Percentiles rank a stretch among this genome's conserved stretches.
These are phyloP conservation scores for Garra rufa DNA, from an alignment of 2,113 vertebrate genomes.

Conservation along the genomic window DNA sequence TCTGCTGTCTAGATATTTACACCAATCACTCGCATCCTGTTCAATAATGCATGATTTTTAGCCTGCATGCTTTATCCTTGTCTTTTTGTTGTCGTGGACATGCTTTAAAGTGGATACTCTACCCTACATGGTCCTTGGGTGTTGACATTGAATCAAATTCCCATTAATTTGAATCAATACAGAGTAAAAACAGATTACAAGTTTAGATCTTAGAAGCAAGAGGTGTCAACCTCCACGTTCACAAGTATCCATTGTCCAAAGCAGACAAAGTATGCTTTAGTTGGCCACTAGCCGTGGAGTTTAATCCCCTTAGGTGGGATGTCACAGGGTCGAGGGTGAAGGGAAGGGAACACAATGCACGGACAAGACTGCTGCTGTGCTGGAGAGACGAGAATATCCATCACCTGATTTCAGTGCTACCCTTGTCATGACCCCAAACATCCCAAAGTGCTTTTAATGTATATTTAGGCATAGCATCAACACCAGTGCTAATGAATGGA, in stretches of 20 bases:
- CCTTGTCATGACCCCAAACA: constrained; percentile 44
- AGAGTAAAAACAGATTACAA: neutral
- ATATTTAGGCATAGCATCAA: constrained; percentile 44
- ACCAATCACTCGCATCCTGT: constrained; percentile 53
- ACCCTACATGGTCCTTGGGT: neutral
- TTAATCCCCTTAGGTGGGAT: constrained; percentile 44
- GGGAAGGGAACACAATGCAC: constrained; percentile 30
- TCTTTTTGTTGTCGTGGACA: neutral
- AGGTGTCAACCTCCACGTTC: neutral
- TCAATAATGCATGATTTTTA: constrained; percentile 57
- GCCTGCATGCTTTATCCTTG: constrained; percentile 7
- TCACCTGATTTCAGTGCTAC: constrained; percentile 23
- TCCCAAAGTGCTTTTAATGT: constrained; percentile 39
- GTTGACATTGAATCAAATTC: neutral
- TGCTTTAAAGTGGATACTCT: neutral
- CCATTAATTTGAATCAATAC: neutral
- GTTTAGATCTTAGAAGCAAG: neutral
- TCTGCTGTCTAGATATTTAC: constrained; percentile 53
- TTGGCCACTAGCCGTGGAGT: constrained; percentile 32
- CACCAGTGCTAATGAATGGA: neutral
- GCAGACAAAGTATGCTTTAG: constrained; percentile 37
- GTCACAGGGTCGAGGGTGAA: constrained; percentile 41
- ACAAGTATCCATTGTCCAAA: constrained; percentile 24
- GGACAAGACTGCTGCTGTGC: constrained; percentile 41
- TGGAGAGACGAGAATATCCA: constrained; percentile 31